Percentiles rank a stretch among this genome's conserved stretches.
These are phyloP conservation scores for Boleophthalmus pectinirostris DNA, from an alignment of 2,113 vertebrate genomes.

Conservation along the genomic window DNA sequence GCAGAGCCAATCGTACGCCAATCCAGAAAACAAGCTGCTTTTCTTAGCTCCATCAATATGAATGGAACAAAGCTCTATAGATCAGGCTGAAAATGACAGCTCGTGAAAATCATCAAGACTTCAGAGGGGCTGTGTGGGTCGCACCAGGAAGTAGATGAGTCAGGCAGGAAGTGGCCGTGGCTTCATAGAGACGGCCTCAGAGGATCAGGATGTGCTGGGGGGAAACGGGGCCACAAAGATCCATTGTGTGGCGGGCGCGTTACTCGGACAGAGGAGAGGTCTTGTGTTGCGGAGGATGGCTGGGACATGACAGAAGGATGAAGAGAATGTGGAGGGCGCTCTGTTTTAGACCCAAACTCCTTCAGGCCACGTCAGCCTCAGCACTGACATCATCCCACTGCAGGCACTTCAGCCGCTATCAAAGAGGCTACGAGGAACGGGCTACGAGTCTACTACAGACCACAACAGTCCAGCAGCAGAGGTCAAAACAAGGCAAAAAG, in stretches of 20 bases:
- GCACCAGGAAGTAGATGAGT: slow-evolving; percentile 41
- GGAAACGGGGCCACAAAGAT: slow-evolving; percentile 55
- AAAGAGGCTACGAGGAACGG: background rate
- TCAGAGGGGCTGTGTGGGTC: slow-evolving; percentile 54
- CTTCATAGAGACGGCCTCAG: slow-evolving; percentile 50
- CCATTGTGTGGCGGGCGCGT: slow-evolving; percentile 56
- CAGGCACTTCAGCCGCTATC: slow-evolving; percentile 30
- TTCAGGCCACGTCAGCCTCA: slow-evolving; percentile 47
- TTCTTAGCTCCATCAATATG: background rate
- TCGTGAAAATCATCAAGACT: slow-evolving; percentile 62
- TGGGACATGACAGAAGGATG: slow-evolving; percentile 57
- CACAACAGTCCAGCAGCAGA: background rate
- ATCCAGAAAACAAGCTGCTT: background rate
- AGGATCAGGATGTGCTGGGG: slow-evolving; percentile 44
- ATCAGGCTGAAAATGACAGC: slow-evolving; percentile 27
- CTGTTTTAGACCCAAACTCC: slow-evolving; percentile 61
- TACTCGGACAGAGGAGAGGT: slow-evolving; percentile 59
- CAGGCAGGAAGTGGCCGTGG: slow-evolving; percentile 64
- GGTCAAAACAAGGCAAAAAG: background rate
- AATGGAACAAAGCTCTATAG: slow-evolving; percentile 57
- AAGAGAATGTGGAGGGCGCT: slow-evolving; percentile 57
- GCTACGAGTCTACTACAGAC: background rate
- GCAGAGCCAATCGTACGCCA: background rate
- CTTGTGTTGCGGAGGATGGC: slow-evolving; percentile 51
- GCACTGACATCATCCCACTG: slow-evolving; percentile 63